Conservation (phyloP, 1,140 invertebrate species). For the Temnothorax curvispinosus region DNA sequence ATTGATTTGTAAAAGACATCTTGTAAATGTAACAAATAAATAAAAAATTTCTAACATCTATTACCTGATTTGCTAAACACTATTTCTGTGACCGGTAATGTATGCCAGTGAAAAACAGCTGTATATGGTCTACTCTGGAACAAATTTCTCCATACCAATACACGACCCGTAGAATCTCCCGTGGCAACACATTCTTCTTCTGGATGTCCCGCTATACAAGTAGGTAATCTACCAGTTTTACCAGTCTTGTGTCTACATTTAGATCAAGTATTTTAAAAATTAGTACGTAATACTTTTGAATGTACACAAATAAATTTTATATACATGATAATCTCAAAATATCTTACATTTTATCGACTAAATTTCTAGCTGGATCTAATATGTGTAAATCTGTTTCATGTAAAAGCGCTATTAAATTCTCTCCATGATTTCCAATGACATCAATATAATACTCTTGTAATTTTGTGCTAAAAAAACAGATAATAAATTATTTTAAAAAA, state of each 20-base stretch:
- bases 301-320: constrained; percentile 46
- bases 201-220: constrained; percentile 90
- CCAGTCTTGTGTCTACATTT: constrained; percentile 72
- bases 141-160: constrained; percentile 89
- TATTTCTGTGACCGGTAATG: constrained; percentile 89
- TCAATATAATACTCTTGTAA: constrained; percentile 80
- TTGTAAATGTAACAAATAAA: neutral
- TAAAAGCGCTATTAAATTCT: constrained; percentile 81
- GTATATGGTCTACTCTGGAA: constrained; percentile 81
- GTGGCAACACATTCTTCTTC: constrained; percentile 89
- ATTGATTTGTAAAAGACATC: neutral
- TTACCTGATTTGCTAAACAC: constrained; percentile 90
- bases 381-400: constrained; percentile 77
- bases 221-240: constrained; percentile 86
- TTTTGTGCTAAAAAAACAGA: constrained; percentile 69
- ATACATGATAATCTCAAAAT: constrained; percentile 9
- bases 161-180: constrained; percentile 89
- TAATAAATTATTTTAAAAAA: constrained; percentile 23
- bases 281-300: neutral
- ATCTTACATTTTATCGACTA: constrained; percentile 73
- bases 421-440: constrained; percentile 81
- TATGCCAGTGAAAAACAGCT: constrained; percentile 92
- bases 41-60: constrained; percentile 53
- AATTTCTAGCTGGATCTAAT: constrained; percentile 77
- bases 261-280: constrained; percentile 14